Base-by-base conservation (phyloP, 2,113 vertebrate species). In the Paradisaea rubra region DNA sequence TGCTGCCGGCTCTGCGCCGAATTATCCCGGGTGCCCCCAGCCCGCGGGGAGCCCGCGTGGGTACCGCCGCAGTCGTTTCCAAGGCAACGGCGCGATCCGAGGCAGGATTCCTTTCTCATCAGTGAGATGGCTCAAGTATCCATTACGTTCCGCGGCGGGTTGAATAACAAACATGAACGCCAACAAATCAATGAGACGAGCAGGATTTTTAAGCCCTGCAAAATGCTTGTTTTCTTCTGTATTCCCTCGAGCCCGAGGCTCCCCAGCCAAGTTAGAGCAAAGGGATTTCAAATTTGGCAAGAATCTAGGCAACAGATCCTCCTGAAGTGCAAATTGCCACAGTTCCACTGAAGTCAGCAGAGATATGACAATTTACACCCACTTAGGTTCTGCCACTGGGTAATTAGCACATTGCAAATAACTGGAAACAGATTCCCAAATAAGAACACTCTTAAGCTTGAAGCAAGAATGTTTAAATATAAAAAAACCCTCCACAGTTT, bases 401-500 rank as follows among this genome's bases (percentile, higher is more conserved):
- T 97, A 96, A 97, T 97, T 95, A 97, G 94, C 94, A 94, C 84
- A 85, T 95, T 92, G 94, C 95, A 96, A 95, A 94, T 96, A 96
- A 96, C 93, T 93, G 89, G 93, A 97, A 97, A 96, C 93, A 92
- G 68, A 81, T 85, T 94, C 81, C 91, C 86, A 94, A 96, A 87
- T 79, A 92, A 82, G 95, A 96, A 86, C 79, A 35, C 60, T 63
- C 87, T 71, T 37, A 52, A 84, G 78, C 91, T 92, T 39, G 49
- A 92, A 84, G 86, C 88, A 96, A 79, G 69, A 78, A 92, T 53
- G 59, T 72, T 94, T 72, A 85, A 91, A 79, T 47, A 11, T 17
- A 25, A 57, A 86, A 59, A 42, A 22, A 6, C 1, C 10, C 59
- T 66, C 35, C 61, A n/a, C 30, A 10, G 37, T 78, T 92, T 82